These are phyloP conservation scores for Coregonus sp. DNA, from an alignment of 2,797 vertebrate genomes.

Conservation along the genomic window DNA sequence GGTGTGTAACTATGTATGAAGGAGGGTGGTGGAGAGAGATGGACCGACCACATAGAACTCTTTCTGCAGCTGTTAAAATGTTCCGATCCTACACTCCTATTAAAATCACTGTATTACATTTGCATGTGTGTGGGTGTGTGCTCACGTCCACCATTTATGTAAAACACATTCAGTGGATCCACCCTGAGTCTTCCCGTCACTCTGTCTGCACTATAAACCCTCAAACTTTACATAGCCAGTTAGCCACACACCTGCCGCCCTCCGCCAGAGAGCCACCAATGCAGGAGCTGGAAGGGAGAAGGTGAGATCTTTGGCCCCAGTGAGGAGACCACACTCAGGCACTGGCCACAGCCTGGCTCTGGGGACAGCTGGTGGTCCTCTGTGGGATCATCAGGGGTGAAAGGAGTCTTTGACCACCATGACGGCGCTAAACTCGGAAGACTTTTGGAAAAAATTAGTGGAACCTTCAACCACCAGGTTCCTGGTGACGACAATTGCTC, in stretches of 20 bases:
- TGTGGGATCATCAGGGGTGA: constrained; percentile 52
- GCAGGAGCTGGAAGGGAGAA: constrained; percentile 49
- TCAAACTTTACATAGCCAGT: constrained; percentile 49
- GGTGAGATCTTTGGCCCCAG: constrained; percentile 72
- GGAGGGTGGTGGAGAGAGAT: constrained; percentile 5
- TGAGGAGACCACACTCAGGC: constrained; percentile 60
- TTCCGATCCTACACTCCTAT: neutral
- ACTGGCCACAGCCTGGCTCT: constrained; percentile 25
- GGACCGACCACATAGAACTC: constrained; percentile 2
- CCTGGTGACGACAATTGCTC: constrained; percentile 32
- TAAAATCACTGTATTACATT: neutral
- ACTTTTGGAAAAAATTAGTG: constrained; percentile 46
- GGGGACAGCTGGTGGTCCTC: constrained; percentile 57
- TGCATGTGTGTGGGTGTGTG: no score
- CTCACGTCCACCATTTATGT: no score
- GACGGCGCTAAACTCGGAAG: constrained; percentile 53
- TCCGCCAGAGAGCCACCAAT: constrained; percentile 34
- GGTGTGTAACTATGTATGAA: constrained; percentile 5
- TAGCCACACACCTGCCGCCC: constrained; percentile 33
- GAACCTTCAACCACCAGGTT: constrained; percentile 16
- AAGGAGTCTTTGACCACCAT: constrained; percentile 67
- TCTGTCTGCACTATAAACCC: constrained; percentile 47
- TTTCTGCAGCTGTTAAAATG: constrained; percentile 11
- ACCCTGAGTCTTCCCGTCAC: constrained; percentile 50
- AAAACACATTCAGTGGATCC: neutral